Evolutionary conservation across 2,888 invertebrate species (phyloP).

Genomic region (Dasysyrphus tricinctus): DNA sequence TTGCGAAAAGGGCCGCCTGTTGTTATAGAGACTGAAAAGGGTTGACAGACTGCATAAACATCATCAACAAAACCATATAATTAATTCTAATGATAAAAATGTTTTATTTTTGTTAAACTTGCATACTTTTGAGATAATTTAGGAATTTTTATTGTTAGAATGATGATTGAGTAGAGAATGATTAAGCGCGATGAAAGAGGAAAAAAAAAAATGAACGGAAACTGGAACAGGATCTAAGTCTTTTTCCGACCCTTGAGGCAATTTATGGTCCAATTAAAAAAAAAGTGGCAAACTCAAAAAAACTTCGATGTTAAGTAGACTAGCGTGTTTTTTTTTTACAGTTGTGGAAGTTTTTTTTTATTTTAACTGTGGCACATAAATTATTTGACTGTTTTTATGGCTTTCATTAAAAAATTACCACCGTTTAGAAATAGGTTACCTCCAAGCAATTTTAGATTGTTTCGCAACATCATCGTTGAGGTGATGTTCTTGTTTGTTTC

Average conservation of each 20-base stretch:
- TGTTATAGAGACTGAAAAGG: slow-evolving; percentile 23
- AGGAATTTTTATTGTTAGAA: slow-evolving; percentile 26
- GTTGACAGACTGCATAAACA: slow-evolving; percentile 45
- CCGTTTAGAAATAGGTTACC: slow-evolving; percentile 69
- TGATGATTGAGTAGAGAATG: slow-evolving; percentile 53
- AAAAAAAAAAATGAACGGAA: not conserved
- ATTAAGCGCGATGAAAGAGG: slow-evolving; percentile 29
- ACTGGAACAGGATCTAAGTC: slow-evolving; percentile 11
- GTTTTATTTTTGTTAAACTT: slow-evolving; percentile 27
- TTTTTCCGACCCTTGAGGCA: slow-evolving; percentile 27
- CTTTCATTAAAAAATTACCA: slow-evolving; percentile 67
- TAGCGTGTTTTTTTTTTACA: slow-evolving; percentile 1
- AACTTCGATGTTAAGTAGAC: slow-evolving; percentile 32
- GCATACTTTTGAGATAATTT: slow-evolving; percentile 41
- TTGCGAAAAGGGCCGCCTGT: slow-evolving; percentile 4
- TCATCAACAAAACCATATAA: slow-evolving; percentile 37
- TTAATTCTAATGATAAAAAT: slow-evolving; percentile 47
- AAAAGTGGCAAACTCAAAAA: slow-evolving; percentile 40
- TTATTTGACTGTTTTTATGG: slow-evolving; percentile 64
- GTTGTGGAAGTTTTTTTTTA: slow-evolving; percentile 20
- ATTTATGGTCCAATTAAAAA: slow-evolving; percentile 55
- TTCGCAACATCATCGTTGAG: slow-evolving; percentile 26
- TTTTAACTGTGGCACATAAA: slow-evolving; percentile 47
- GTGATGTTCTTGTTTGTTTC: slow-evolving; percentile 4
- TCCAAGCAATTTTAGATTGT: slow-evolving; percentile 57